These are phyloP conservation scores for Callipepla squamata DNA, from an alignment of 2,113 vertebrate species.

Conservation along the genomic window DNA sequence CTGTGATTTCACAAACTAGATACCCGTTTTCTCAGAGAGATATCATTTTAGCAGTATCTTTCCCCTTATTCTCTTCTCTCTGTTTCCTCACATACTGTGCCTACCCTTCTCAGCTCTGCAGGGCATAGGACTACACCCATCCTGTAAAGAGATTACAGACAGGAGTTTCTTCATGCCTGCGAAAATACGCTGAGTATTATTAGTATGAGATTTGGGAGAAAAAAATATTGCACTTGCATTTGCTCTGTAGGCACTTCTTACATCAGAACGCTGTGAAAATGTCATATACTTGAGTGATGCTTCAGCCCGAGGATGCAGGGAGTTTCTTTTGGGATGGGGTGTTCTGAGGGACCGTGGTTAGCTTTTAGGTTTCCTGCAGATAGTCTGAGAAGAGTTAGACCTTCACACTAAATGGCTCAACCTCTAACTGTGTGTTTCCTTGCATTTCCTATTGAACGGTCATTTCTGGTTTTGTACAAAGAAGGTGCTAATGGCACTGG, in stretches of 20 bases:
- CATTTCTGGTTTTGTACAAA: neutral
- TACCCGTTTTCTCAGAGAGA: neutral
- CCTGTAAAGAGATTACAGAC: slow-evolving; percentile 16
- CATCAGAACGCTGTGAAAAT: neutral
- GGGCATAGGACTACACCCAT: neutral
- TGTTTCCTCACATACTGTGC: slow-evolving; percentile 4
- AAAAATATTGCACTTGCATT: neutral
- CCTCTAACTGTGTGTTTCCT: neutral
- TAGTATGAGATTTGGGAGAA: neutral
- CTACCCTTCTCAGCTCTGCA: slow-evolving; percentile 32
- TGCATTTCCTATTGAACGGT: neutral
- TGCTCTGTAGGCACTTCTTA: neutral
- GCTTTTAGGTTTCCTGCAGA: neutral
- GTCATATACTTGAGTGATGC: neutral
- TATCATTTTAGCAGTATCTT: neutral
- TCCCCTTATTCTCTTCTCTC: neutral
- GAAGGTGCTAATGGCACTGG: neutral
- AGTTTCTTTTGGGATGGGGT: neutral
- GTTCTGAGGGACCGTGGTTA: neutral
- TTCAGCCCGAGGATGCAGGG: neutral
- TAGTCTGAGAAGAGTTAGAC: neutral
- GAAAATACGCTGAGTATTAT: neutral
- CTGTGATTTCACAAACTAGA: slow-evolving; percentile 51
- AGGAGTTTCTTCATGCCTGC: neutral
- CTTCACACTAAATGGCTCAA: neutral